Base-by-base conservation (phyloP, 1,140 invertebrate species). In the Drosophila burlai region DNA sequence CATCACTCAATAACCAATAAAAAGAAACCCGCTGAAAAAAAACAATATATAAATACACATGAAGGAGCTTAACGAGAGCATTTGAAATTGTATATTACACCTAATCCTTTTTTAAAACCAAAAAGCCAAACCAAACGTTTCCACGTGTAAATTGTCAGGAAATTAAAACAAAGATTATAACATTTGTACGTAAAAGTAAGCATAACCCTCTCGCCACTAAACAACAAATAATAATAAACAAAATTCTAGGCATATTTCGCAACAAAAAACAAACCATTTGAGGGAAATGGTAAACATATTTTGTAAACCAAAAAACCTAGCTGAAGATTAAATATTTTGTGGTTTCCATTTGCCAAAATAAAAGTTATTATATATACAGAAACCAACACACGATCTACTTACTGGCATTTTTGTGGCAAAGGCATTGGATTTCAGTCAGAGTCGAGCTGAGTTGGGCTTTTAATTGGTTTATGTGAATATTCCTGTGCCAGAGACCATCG, bases 291-390 rank as follows among this genome's bases (percentile, higher is more conserved):
- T 36, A 36, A 45, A 42, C 47, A 61, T 55, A 59, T 59, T 67
- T 65, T n/a, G 54, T 61, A 72, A 68, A 34, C 49, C 49, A 11
- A 11, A 54, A 38, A 26, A 62, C 38, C 63, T 84, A 81, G 83
- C 82, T 80, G 85, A 86, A 82, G 58, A 75, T 79, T 61, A 79
- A 75, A 85, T 85, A 60, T 79, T 81, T 75, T 86, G 68, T 64
- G 78, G 78, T 68, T 86, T 85, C 59, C 63, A 68, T 86, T 66
- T 85, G 75, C 64, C 63, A 81, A 78, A 86, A 75, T 86, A 85
- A 74, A 78, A 61, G 36, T 66, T 58, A 72, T 38, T 50, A 61
- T 45, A 21, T 18, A 73, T 52, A 72, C 29, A 36, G 24, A 57
- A 59, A 50, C 21, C 36, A 26, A 10, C 58, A 29, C 7, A 21